A percentile compares a stretch with the other conserved stretches of the same genome.
Conservation (phyloP, 1,140 invertebrate genomes). For the Ruditapes philippinarum region DNA sequence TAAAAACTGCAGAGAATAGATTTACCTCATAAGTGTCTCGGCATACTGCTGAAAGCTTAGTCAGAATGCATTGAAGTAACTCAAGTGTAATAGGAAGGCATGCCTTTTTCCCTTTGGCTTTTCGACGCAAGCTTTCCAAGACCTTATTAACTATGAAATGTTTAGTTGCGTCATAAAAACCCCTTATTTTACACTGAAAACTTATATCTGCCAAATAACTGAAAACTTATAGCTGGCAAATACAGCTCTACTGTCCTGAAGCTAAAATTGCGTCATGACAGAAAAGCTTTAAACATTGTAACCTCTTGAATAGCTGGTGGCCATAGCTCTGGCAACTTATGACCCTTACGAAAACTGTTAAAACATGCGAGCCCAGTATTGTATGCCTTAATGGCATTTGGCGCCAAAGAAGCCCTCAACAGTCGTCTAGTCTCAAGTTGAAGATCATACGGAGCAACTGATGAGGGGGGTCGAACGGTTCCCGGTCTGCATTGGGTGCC, state of each 20-base stretch:
- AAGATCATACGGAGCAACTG: neutral
- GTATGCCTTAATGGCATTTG: neutral
- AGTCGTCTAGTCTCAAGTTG: too few relatives aligned
- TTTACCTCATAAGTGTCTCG: neutral
- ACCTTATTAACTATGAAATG: neutral
- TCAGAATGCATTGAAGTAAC: too few relatives aligned
- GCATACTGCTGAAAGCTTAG: neutral
- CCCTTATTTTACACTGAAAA: neutral
- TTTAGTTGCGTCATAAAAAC: neutral
- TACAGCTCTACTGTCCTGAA: neutral
- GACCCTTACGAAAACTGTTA: neutral
- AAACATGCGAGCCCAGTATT: neutral
- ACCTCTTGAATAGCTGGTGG: neutral
- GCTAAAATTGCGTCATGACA: neutral
- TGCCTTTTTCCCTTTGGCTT: neutral
- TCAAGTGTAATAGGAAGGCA: neutral
- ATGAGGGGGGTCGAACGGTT: neutral
- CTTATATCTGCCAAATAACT: too few relatives aligned
- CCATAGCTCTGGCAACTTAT: neutral
- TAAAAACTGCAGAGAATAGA: neutral
- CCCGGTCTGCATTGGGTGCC: neutral
- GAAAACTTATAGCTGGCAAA: too few relatives aligned
- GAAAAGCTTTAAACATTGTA: neutral
- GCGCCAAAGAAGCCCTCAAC: neutral
- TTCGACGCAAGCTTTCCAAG: neutral